Percentiles rank a stretch among this genome's conserved stretches.
Conservation (phyloP, 2,797 vertebrate species). For the Acanthis flammea region DNA sequence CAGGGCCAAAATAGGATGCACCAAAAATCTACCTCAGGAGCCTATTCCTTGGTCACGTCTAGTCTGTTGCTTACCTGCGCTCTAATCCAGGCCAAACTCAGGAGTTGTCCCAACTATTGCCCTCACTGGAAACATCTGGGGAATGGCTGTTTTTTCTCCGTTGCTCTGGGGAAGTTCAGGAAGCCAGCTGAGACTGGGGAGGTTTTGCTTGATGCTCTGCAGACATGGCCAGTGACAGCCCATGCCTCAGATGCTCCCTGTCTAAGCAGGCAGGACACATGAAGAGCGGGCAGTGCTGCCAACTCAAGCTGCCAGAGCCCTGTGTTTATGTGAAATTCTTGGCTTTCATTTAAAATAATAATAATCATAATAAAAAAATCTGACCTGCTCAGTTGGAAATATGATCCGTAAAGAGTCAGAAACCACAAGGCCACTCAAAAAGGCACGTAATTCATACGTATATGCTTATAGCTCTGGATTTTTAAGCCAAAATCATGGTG, state of each 20-base stretch:
- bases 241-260: neutral
- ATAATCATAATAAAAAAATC: constrained; percentile 47
- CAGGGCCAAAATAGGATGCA: neutral
- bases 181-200: neutral
- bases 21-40: neutral
- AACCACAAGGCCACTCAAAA: constrained; percentile 47
- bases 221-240: neutral
- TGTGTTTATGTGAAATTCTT: constrained; percentile 39
- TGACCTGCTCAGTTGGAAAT: constrained; percentile 10
- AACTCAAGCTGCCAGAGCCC: constrained; percentile 21
- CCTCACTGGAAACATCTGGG: neutral
- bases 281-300: neutral
- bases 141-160: neutral
- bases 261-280: neutral
- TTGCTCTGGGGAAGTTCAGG: neutral
- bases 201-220: neutral
- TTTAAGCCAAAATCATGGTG: constrained; percentile 36
- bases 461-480: neutral
- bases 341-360: constrained; percentile 61
- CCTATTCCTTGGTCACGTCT: neutral
- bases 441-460: neutral
- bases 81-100: neutral
- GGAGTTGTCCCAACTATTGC: neutral
- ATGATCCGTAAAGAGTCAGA: neutral
- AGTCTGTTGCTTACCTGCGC: neutral